phyloP scores from a whole-genome alignment of 2,888 invertebrate genomes.

The Endomychus coccineus region DNA sequence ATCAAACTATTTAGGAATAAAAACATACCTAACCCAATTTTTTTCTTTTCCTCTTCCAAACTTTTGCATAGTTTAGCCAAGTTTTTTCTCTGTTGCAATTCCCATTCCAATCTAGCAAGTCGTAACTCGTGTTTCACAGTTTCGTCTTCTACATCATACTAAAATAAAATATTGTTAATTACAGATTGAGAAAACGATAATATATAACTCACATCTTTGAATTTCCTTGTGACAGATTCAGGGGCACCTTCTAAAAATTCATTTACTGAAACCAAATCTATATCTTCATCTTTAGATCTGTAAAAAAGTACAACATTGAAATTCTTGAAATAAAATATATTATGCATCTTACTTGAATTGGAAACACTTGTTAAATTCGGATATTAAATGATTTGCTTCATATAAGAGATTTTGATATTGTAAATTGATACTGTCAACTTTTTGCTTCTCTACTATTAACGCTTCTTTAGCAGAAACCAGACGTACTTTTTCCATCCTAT shows the following conservation, averaged over 20 bases:
- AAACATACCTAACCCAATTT: conserved; percentile 56
- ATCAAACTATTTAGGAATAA: background rate
- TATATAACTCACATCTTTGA: conserved; percentile 29
- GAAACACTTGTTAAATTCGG: conserved; percentile 90
- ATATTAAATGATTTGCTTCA: conserved; percentile 87
- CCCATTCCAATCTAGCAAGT: conserved; percentile 85
- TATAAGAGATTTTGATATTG: conserved; percentile 90
- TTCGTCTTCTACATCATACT: conserved; percentile 29
- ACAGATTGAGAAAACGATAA: conserved; percentile 2
- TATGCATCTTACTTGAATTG: conserved; percentile 70
- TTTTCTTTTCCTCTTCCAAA: conserved; percentile 68
- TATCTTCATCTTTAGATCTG: conserved; percentile 87
- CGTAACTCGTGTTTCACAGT: conserved; percentile 70
- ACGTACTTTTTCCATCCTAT: conserved; percentile 82
- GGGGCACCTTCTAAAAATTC: conserved; percentile 81
- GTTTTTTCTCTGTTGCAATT: conserved; percentile 79
- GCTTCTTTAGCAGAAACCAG: conserved; percentile 76
- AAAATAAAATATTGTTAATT: conserved; percentile 14
- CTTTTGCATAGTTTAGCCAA: conserved; percentile 69
- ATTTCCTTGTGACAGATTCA: conserved; percentile 40
- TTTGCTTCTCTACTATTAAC: conserved; percentile 74
- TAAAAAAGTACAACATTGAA: conserved; percentile 21
- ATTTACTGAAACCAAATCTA: conserved; percentile 75
- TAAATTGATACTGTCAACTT: conserved; percentile 83
- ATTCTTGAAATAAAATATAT: conserved; percentile 9